Conservation (phyloP, 2,888 invertebrate species). For the Apodemia zela region DNA sequence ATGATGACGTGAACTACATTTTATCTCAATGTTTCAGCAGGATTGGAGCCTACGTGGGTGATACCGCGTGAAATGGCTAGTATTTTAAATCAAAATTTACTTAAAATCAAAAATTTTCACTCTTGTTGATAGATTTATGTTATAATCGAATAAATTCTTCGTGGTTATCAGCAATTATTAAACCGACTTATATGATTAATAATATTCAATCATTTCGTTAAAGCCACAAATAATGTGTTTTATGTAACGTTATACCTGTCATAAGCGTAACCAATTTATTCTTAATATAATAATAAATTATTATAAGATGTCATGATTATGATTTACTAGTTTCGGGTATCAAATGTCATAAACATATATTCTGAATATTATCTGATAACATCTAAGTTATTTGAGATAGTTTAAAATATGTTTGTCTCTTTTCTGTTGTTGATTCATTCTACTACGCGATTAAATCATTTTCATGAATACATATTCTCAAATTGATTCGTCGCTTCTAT, state of each 20-base stretch:
- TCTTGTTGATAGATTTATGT: not conserved
- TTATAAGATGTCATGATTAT: conserved; percentile 5
- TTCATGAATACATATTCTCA: not conserved
- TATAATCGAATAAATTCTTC: not conserved
- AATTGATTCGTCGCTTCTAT: too few relatives aligned
- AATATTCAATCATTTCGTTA: not conserved
- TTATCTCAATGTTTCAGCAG: too few relatives aligned
- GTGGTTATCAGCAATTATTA: not conserved
- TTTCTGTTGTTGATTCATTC: not conserved
- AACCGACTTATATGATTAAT: conserved; percentile 1
- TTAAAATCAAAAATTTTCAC: too few relatives aligned
- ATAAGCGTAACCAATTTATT: not conserved
- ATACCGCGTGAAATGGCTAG: too few relatives aligned
- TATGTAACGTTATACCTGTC: conserved; percentile 5
- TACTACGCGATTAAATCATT: not conserved
- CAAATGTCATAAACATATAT: conserved; percentile 9
- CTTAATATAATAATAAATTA: conserved; percentile 6
- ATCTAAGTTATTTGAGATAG: conserved; percentile 1
- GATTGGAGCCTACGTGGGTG: too few relatives aligned
- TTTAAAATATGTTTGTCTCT: not conserved
- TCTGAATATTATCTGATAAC: not conserved
- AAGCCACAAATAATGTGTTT: not conserved
- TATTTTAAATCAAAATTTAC: too few relatives aligned
- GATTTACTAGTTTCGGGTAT: conserved; percentile 4
- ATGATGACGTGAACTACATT: too few relatives aligned